These are phyloP conservation scores for Sarcophaga rosellei DNA, from an alignment of 2,888 invertebrate genomes.

Conservation along the genomic window DNA sequence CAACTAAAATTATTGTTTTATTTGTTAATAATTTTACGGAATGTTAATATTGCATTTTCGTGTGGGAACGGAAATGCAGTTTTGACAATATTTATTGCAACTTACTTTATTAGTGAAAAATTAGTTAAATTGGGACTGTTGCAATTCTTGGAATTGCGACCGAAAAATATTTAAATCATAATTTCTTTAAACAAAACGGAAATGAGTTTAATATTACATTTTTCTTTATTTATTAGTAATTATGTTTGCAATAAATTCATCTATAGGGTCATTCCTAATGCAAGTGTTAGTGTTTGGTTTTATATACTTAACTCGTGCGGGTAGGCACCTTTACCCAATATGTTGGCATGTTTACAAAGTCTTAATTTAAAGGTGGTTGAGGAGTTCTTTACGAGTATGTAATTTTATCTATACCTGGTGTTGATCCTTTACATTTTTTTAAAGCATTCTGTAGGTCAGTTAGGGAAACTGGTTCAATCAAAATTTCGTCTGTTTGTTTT, in stretches of 20 bases:
- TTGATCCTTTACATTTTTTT: constrained; percentile 18
- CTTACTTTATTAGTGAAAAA: no score
- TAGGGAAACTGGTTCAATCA: background rate
- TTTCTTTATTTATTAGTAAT: no score
- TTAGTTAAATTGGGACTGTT: no score
- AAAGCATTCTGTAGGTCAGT: background rate
- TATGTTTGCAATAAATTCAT: no score
- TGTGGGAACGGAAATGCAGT: constrained; percentile 12
- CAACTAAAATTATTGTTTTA: no score
- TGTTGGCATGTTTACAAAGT: constrained; percentile 28
- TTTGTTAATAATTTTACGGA: background rate
- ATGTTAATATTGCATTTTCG: constrained; percentile 17
- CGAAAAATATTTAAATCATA: no score
- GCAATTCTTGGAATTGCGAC: no score
- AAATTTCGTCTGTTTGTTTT: background rate
- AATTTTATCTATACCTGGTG: constrained; percentile 25
- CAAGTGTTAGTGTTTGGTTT: no score
- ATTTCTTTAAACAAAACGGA: no score
- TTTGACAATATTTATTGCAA: background rate
- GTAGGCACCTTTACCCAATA: constrained; percentile 19
- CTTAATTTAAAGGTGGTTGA: constrained; percentile 11
- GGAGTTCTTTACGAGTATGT: constrained; percentile 28
- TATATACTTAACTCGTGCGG: background rate
- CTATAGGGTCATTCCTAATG: no score
- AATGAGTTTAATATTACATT: no score